Base-by-base conservation (phyloP, 1,140 invertebrate genomes). In the Hestina assimilis region DNA sequence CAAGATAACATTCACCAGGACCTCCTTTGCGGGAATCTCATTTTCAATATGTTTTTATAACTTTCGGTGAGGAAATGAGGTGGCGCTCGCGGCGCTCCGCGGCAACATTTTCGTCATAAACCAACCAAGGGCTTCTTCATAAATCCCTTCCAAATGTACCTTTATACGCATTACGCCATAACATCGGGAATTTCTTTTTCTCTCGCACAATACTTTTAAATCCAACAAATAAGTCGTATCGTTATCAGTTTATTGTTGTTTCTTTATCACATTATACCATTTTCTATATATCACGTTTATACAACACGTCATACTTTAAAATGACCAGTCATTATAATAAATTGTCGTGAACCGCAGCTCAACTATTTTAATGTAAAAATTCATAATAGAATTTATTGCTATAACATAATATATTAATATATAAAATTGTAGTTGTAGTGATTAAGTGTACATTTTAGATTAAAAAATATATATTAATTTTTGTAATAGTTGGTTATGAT, bases 41-140 rank as follows among this genome's bases (percentile, higher is more conserved):
- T 87, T 87, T 87, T 87, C 84, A 87, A 87, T 87, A 87, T 87
- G 84, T 87, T 87, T 87, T 87, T 87, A 87, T 87, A 87, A 87
- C 84, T 85, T 83, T 82, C 75, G 64, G 75, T 78, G 74, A 83
- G 83, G 83, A 87, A 87, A 87, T 87, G 79, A 85, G 82, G 80
- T 83, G 82, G 69, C 59, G 79, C 75, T 74, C 70, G 53, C 60
- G 75, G 76, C 79, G 71, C 48, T 70, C 65, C 62, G 56, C 66
- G 69, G 58, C 69, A 67, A 71, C 67, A 79, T 83, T 85, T 79
- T 85, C 80, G 79, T 87, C 80, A 81, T 87, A 87, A 87, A 87
- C 80, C 82, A 85, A 69, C 70, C 75, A 69, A 76, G 68, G 69
- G 71, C 75, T 83, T 65, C 80, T 78, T 79, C 77, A 85, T 87